Conservation (phyloP, 1,140 invertebrate species). For the Metaphire vulgaris region DNA sequence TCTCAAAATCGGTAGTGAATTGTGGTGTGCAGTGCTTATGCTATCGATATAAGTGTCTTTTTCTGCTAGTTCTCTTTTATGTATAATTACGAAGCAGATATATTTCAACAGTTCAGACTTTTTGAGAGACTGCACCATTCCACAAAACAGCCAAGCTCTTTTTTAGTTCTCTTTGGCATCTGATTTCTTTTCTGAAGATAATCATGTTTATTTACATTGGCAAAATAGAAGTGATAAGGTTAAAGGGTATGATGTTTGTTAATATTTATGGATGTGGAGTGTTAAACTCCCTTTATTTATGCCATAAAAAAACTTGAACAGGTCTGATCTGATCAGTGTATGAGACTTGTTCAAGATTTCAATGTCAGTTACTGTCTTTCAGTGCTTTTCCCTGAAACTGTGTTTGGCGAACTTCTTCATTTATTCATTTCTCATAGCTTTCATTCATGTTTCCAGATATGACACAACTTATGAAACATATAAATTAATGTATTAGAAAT, state of each 20-base stretch:
- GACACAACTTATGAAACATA: not conserved
- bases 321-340: not conserved
- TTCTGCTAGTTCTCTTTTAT: not conserved
- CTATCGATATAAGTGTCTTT: too few species aligned
- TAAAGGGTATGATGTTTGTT: not conserved
- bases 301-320: not conserved
- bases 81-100: not conserved
- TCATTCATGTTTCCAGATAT: not conserved
- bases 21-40: too few species aligned
- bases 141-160: not conserved
- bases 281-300: not conserved
- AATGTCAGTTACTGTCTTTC: not conserved
- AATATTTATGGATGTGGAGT: not conserved
- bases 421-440: too few species aligned
- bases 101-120: not conserved
- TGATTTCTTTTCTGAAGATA: not conserved
- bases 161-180: not conserved
- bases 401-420: too few species aligned
- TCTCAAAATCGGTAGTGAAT: not conserved
- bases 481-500: not conserved
- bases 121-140: not conserved
- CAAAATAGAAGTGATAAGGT: not conserved
- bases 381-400: not conserved
- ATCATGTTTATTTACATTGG: not conserved
- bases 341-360: not conserved